Evolutionary conservation across 2,888 invertebrate genomes (phyloP), one percentile per base, ranked within the genome.

Genomic region (Ecdyonurus torrentis): DNA sequence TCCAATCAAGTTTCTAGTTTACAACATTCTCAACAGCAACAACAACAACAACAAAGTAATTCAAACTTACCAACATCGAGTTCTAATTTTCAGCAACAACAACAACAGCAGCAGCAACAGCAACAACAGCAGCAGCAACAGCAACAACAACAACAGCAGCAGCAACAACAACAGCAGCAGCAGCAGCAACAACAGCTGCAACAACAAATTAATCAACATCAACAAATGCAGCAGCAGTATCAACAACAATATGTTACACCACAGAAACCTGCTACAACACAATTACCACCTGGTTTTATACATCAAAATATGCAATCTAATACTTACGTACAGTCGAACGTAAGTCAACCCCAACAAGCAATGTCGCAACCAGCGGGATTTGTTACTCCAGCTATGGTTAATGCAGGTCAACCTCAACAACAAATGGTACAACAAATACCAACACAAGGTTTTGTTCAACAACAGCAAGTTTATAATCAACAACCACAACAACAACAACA

Each of bases 211-310:
- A n/a, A n/a, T n/a, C n/a, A n/a, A n/a, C n/a, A n/a, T n/a, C n/a
- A n/a, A n/a, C 72, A 72, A 66, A 70, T 69, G 68, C 63, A 72
- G 72, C 74, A 69, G 63, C 69, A 63, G 64, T 66, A 5, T 37
- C 62, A 63, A 69, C 60, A 69, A 71, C 63, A 69, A 70, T 68
- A 67, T 71, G 64, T 67, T 71, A 66, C 64, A 67, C 68, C n/a
- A 70, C 65, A 63, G 70, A 72, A 63, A 63, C 69, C 53, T 70
- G 70, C 61, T 69, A 66, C 64, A 70, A 70, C 67, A 68, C 72
- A 3, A 69, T 71, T 72, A 74, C 79, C 67, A 77, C 78, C 37
- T 37, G 37, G 37, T 15, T 37, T 37, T 15, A 37, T 37, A 5
- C 37, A 37, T 37, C 37, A 37, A 15, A 37, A 37, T 15, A 37